These are phyloP conservation scores for Hemiprocne comata DNA, from an alignment of 2,113 vertebrate genomes.

Conservation along the genomic window DNA sequence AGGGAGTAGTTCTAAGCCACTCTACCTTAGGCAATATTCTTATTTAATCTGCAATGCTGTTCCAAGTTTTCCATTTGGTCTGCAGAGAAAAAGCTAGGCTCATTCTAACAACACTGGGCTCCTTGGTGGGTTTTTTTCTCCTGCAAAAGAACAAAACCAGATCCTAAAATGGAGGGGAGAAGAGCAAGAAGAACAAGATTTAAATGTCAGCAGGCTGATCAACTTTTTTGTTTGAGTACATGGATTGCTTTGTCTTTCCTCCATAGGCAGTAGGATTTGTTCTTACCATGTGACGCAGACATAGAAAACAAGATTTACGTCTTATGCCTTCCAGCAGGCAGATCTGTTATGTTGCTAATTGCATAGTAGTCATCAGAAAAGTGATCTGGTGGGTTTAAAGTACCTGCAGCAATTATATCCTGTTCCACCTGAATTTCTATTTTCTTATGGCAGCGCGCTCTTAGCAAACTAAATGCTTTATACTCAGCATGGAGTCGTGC, in stretches of 20 bases:
- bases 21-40: neutral
- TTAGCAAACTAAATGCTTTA: neutral
- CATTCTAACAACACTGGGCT: neutral
- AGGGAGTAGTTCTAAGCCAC: neutral
- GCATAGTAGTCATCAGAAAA: neutral
- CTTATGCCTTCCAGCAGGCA: neutral
- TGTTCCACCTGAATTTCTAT: conserved; percentile 24
- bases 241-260: neutral
- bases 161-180: neutral
- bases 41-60: neutral
- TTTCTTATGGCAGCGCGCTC: neutral
- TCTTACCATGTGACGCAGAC: neutral
- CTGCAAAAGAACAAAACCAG: neutral
- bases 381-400: neutral
- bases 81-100: neutral
- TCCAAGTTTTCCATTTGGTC: neutral
- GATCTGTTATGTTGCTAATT: neutral
- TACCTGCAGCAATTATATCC: neutral
- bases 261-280: neutral
- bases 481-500: neutral
- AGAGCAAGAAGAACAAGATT: neutral
- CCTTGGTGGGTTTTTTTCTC: neutral
- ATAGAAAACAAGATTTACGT: neutral
- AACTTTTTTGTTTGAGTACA: neutral
- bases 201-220: neutral